Evolutionary conservation across 2,113 vertebrate genomes (phyloP).

Genomic region (Odontophorus gujanensis): DNA sequence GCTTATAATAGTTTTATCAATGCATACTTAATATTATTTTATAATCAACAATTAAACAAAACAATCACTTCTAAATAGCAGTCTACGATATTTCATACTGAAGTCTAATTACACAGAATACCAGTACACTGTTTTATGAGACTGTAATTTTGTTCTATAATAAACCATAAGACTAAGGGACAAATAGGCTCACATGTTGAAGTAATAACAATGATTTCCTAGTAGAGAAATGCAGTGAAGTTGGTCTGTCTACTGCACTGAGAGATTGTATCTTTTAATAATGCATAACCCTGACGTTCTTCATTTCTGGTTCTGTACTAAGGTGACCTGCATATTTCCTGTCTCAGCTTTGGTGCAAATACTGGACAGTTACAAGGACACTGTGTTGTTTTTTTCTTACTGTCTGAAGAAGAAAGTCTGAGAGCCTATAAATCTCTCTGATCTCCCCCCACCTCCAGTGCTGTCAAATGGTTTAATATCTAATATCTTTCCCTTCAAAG

Average conservation of each 20-base stretch:
- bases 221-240: neutral
- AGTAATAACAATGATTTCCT: neutral
- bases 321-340: neutral
- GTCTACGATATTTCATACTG: neutral
- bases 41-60: constrained; percentile 42
- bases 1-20: constrained; percentile 1
- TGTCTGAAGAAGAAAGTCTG: neutral
- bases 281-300: neutral
- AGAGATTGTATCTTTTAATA: neutral
- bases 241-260: neutral
- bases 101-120: constrained; percentile 20
- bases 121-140: neutral
- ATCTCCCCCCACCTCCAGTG: neutral
- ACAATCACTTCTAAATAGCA: neutral
- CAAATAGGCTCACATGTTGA: neutral
- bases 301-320: neutral
- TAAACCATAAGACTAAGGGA: neutral
- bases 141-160: neutral
- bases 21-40: constrained; percentile 39
- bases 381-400: neutral
- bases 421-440: neutral
- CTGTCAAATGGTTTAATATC: neutral
- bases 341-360: neutral
- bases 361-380: neutral
- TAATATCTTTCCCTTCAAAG: neutral